Evolutionary conservation across 23 tunicate species (phyloP).

Genomic region (Halocynthia roretzi): DNA sequence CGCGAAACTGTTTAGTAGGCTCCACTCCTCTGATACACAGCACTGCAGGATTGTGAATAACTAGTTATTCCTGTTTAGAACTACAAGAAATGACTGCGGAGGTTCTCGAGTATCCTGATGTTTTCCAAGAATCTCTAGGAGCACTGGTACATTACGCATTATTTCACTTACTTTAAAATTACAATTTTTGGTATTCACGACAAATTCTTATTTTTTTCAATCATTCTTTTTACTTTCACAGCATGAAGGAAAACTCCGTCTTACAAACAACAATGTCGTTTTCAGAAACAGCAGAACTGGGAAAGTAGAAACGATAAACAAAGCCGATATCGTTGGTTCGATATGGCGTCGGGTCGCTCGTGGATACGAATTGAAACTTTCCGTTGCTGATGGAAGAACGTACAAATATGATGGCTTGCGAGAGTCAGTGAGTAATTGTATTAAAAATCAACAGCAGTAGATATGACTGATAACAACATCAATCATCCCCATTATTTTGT

Average conservation of each 20-base stretch:
- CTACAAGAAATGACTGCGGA: constrained; percentile 37
- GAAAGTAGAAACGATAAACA: constrained; percentile 56
- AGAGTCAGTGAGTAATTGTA: constrained; percentile 45
- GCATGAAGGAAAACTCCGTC: constrained; percentile 82
- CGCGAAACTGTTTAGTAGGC: too few species aligned
- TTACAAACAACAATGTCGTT: constrained; percentile 61
- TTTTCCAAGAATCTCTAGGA: constrained; percentile 77
- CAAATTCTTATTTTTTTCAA: too few species aligned
- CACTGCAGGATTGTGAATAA: too few species aligned
- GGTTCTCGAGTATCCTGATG: constrained; percentile 57
- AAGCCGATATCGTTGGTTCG: constrained; percentile 36
- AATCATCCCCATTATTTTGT: too few species aligned
- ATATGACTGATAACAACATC: neutral
- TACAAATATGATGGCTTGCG: constrained; percentile 88
- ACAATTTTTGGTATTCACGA: too few species aligned
- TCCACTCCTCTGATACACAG: too few species aligned
- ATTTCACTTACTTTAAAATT: too few species aligned
- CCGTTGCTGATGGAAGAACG: constrained; percentile 36
- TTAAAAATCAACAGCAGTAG: neutral
- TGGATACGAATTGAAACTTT: constrained; percentile 70
- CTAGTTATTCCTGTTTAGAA: too few species aligned
- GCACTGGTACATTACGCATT: constrained; percentile 44
- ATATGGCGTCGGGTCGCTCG: constrained; percentile 91
- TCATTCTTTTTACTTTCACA: neutral
- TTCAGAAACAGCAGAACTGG: constrained; percentile 92